Percentiles rank a stretch among this genome's conserved stretches.
phyloP scores from a whole-genome alignment of 1,140 invertebrate species.

The Temnothorax longispinosus region DNA sequence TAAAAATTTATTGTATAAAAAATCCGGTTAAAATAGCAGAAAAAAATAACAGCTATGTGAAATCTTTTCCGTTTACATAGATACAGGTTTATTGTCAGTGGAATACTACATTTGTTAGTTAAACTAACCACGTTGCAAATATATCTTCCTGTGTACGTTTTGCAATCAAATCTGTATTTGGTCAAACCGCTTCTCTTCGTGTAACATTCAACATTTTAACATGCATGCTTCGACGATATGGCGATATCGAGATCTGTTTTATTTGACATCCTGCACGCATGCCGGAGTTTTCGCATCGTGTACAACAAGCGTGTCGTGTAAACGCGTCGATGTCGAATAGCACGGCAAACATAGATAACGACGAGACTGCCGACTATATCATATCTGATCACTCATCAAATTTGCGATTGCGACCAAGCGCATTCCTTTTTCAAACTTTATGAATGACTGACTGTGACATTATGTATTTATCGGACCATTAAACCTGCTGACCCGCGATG shows the following conservation, averaged over 20 bases:
- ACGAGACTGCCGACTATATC: constrained; percentile 2
- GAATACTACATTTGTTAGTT: constrained; percentile 34
- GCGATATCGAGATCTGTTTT: constrained; percentile 37
- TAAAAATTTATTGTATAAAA: constrained; percentile 1
- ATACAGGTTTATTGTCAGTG: not conserved
- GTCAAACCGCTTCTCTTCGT: constrained; percentile 16
- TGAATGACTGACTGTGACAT: constrained; percentile 45
- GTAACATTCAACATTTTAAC: constrained; percentile 44
- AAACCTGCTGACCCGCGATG: constrained; percentile 39
- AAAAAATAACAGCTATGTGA: not conserved
- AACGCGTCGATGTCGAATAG: constrained; percentile 42
- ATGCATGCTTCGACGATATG: constrained; percentile 28
- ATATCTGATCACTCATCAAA: constrained; percentile 55
- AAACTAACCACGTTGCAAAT: constrained; percentile 50
- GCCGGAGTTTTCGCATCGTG: not conserved
- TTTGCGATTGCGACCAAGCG: constrained; percentile 42
- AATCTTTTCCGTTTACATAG: constrained; percentile 21
- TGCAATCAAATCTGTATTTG: constrained; percentile 55
- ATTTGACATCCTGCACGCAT: constrained; percentile 42
- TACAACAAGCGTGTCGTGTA: constrained; percentile 9
- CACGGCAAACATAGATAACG: constrained; percentile 23
- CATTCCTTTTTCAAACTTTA: constrained; percentile 43
- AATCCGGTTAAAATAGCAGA: not conserved
- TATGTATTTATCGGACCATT: constrained; percentile 70
- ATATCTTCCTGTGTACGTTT: constrained; percentile 8